Evolutionary conservation across 2,888 invertebrate genomes (phyloP).

Genomic region (Eutolmus rufibarbis): DNA sequence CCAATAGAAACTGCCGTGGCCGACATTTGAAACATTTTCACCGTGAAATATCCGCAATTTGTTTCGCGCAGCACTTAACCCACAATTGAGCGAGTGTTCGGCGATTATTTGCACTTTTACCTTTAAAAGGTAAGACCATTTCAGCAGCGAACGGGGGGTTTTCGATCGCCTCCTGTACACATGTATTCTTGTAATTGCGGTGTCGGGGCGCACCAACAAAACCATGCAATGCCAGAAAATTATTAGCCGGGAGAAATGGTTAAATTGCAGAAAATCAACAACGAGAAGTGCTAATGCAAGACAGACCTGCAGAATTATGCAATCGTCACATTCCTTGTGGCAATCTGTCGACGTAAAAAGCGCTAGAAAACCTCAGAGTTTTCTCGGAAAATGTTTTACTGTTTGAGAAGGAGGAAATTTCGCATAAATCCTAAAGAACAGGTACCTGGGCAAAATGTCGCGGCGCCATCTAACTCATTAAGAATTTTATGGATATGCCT

Average conservation of each 20-base stretch:
- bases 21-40: background rate
- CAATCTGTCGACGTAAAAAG: background rate
- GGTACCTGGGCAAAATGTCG: background rate
- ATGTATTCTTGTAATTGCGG: background rate
- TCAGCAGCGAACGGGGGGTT: background rate
- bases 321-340: constrained; percentile 18
- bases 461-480: background rate
- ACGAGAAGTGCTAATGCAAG: constrained; percentile 12
- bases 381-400: constrained; percentile 3
- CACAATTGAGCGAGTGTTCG: background rate
- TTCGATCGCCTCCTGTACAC: background rate
- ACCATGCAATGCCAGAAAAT: background rate
- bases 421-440: background rate
- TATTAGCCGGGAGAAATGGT: constrained; percentile 12
- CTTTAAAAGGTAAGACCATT: constrained; percentile 22
- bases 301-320: constrained; percentile 20
- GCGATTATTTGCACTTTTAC: constrained; percentile 41
- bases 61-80: constrained; percentile 37
- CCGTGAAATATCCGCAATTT: constrained; percentile 19
- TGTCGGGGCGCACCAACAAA: background rate
- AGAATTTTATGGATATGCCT: background rate
- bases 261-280: constrained; percentile 20
- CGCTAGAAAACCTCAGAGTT: background rate
- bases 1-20: background rate
- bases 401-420: background rate